Evolutionary conservation across 2,113 vertebrate species (phyloP), one percentile per base, ranked within the genome.

Genomic region (Thunnus thynnus): DNA sequence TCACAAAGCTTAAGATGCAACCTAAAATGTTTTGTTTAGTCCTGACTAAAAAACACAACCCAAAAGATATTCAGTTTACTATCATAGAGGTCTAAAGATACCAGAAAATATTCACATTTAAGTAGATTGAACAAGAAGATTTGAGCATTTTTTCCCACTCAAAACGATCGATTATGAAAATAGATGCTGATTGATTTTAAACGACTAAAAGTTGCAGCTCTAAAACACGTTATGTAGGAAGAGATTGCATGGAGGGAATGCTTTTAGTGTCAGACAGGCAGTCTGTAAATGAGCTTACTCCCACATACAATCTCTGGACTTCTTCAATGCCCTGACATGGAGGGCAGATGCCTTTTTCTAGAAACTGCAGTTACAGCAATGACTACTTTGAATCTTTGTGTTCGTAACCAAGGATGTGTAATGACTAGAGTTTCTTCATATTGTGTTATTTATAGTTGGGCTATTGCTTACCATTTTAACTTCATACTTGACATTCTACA

Each of bases 261-360:
- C 13, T 14, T 67, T 12, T n/a, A 18, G 32, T 13, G 17, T 75
- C 57, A 55, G 4, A 2, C 17, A 8, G 56, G 4, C 32, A 4
- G 13, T 47, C 20, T n/a, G n/a, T 50, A 46, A 48, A 58, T 63
- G 41, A 72, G 18, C 55, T 55, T 14, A 20, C 73, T 62, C 76
- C 69, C 72, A 73, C 44, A 13, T 25, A 4, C 30, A 10, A 74
- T 13, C 25, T 58, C 25, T 64, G 12, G 66, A 16, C 55, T 11
- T 54, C 22, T 36, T 32, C 4, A 9, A n/a, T 44, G 73, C n/a
- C 18, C 20, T 0, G 30, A 82, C 54, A n/a, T 6, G 2, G 9
- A 72, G 46, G 80, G 10, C 46, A 70, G 12, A 13, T 36, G 44
- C n/a, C 25, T 65, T 16, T n/a, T 27, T 13, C 76, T 66, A 25